Conservation (phyloP, 2,797 vertebrate species). For the Buceros bicornis region DNA sequence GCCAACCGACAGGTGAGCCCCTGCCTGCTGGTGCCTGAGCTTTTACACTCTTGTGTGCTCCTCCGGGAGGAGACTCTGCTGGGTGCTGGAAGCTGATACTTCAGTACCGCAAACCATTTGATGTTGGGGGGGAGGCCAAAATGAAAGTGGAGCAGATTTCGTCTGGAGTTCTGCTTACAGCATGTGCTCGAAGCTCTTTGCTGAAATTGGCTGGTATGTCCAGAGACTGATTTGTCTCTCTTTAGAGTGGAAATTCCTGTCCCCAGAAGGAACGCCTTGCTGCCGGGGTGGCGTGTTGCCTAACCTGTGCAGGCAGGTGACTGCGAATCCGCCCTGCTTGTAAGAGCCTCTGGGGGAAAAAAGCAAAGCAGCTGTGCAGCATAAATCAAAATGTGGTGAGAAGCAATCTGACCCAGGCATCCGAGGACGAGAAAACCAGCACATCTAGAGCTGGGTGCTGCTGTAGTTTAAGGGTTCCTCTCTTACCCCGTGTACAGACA, state of each 20-base stretch:
- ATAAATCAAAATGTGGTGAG: neutral
- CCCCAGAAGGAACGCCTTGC: neutral
- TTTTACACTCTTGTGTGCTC: too few species aligned
- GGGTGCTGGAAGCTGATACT: neutral
- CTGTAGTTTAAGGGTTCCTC: neutral
- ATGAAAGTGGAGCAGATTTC: neutral
- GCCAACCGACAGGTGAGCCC: fast-evolving
- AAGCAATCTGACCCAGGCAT: neutral
- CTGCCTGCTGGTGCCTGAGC: neutral
- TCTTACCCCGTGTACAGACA: neutral
- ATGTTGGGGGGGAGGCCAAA: neutral
- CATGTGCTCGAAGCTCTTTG: neutral
- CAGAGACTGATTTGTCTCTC: neutral
- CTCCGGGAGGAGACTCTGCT: neutral
- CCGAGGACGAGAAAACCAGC: neutral
- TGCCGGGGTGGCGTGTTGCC: neutral
- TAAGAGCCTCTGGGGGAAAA: neutral
- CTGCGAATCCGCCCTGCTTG: neutral
- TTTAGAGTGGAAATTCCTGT: neutral
- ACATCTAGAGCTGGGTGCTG: fast-evolving
- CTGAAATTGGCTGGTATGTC: neutral
- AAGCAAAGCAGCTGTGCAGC: neutral
- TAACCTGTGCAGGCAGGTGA: neutral
- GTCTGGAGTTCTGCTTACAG: neutral
- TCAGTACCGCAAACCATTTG: too few species aligned